Conservation (phyloP, 2,113 vertebrate genomes). For the Okapia johnstoni region DNA sequence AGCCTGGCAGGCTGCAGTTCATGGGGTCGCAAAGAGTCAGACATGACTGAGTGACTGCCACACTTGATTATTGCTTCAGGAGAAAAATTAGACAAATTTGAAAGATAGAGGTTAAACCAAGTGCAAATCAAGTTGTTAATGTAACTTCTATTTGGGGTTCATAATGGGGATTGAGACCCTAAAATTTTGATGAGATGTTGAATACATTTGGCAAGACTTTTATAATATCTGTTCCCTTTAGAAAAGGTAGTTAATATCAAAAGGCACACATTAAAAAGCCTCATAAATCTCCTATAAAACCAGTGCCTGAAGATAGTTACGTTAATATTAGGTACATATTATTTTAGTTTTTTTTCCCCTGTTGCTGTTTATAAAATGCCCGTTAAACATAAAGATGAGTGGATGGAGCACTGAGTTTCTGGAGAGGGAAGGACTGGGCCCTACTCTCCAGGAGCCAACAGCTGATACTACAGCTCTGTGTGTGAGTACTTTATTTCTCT, state of each 20-base stretch:
- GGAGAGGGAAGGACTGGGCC: not conserved
- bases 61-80: not conserved
- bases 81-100: not conserved
- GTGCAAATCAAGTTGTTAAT: not conserved
- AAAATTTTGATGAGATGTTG: not conserved
- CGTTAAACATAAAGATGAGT: not conserved
- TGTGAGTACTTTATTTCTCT: not conserved
- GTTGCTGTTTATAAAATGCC: not conserved
- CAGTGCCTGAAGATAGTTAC: not conserved
- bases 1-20: not conserved
- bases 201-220: not conserved
- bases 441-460: not conserved
- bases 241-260: not conserved
- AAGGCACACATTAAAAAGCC: not conserved
- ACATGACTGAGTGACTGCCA: not conserved
- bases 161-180: not conserved
- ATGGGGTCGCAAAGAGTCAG: not conserved
- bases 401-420: not conserved
- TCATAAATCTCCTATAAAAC: not conserved
- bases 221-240: not conserved
- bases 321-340: not conserved
- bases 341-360: not conserved
- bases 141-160: not conserved
- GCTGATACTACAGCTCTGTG: rapidly evolving
- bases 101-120: not conserved